A percentile compares a stretch with the other conserved stretches of the same genome.
phyloP scores from a whole-genome alignment of 2,888 invertebrate species.

The Mythimna ferrago region DNA sequence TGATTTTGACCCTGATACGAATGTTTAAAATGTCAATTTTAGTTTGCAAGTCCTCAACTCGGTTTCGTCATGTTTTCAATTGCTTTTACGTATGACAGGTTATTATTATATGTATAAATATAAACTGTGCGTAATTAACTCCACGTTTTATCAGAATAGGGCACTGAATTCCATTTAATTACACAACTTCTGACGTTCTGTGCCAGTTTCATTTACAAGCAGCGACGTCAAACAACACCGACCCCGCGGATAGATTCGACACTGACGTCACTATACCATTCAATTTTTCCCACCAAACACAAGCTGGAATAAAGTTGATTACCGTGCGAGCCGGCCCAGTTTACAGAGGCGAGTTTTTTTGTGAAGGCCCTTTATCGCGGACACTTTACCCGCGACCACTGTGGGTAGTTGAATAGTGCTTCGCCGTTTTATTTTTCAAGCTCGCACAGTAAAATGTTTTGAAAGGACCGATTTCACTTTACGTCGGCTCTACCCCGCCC shows the following conservation, averaged over 20 bases:
- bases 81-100: neutral
- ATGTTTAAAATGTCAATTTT: neutral
- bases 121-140: conserved; percentile 5
- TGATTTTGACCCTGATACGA: neutral
- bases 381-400: conserved; percentile 76
- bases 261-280: conserved; percentile 50
- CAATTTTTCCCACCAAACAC: conserved; percentile 61
- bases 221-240: conserved; percentile 16
- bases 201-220: conserved; percentile 7
- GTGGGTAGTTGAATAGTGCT: conserved; percentile 82
- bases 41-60: neutral
- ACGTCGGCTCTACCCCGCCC: conserved; percentile 77
- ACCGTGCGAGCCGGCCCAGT: conserved; percentile 65
- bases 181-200: neutral
- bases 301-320: conserved; percentile 67
- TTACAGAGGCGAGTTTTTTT: conserved; percentile 69
- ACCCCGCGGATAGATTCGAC: conserved; percentile 32
- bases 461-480: conserved; percentile 90
- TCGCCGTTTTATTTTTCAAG: conserved; percentile 85
- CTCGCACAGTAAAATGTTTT: conserved; percentile 87
- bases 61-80: neutral
- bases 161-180: neutral
- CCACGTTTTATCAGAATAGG: neutral
- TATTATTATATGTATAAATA: neutral
- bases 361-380: conserved; percentile 74